Evolutionary conservation across 2,797 vertebrate genomes (phyloP), one percentile per base, ranked within the genome.

Genomic region (Varecia variegata): DNA sequence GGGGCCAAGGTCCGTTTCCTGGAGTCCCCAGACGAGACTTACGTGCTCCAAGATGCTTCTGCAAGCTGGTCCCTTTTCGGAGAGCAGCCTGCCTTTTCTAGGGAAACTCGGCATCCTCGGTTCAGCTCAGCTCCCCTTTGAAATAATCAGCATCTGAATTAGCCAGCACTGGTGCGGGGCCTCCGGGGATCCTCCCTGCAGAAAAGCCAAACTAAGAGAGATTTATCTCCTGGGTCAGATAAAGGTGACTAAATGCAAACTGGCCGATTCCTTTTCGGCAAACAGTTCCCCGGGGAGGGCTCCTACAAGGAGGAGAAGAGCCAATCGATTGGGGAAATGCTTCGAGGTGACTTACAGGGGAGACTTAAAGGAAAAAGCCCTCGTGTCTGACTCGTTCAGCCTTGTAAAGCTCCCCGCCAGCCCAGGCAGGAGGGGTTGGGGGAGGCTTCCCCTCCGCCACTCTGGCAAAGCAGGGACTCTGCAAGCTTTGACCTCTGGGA

Each of bases 201-300:
- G 95, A 56, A 71, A 81, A 85, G 30, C 76, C 88, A 54, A 43
- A 67, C 21, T 3, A 32, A 76, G 71, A 82, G 86, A 94, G 94
- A 95, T 96, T 96, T 88, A 97, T 92, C 96, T 96, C 96, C 74
- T 90, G 94, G 95, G 97, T 97, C 97, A 97, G 90, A 95, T 95
- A 96, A 96, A 97, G 97, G 97, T 97, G 97, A 97, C 94, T 97
- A 93, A 97, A 97, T 96, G 95, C 92, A 97, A 96, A 95, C 93
- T 71, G 96, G 95, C 87, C 88, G 5, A 83, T 96, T 95, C 84
- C 92, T 96, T 95, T 92, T 92, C n/a, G 0, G 93, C 96, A 89
- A 95, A 97, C 92, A 81, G 93, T 89, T 93, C 97, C 95, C 97
- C 0, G 45, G 95, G 93, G 97, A 96, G 92, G 56, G 58, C 40